Conservation (phyloP, 2,888 invertebrate species). For the Bembecia ichneumoniformis region DNA sequence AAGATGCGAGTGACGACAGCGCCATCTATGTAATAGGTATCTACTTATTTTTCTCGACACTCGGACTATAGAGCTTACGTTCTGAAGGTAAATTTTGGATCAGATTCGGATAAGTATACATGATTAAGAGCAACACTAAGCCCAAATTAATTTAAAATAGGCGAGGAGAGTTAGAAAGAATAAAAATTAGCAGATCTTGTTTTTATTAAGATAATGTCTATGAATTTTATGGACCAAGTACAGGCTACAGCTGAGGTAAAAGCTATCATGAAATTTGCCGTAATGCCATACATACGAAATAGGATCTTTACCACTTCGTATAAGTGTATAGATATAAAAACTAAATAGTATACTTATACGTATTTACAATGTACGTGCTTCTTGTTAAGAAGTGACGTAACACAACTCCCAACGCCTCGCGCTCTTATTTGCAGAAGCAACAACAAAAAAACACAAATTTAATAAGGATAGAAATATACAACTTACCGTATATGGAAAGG, state of each 20-base stretch:
- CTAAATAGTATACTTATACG: conserved; percentile 5
- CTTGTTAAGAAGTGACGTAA: conserved; percentile 53
- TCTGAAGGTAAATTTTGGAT: too few species aligned
- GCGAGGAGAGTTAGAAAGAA: too few species aligned
- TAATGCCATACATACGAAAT: conserved; percentile 12
- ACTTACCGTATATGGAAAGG: conserved; percentile 54
- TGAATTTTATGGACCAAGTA: too few species aligned
- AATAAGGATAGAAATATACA: conserved; percentile 48
- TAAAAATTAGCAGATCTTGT: too few species aligned
- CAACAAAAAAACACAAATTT: conserved; percentile 36
- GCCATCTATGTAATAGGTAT: too few species aligned
- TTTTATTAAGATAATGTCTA: too few species aligned
- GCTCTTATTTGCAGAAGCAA: conserved; percentile 47
- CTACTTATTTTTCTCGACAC: too few species aligned
- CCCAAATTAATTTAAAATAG: too few species aligned
- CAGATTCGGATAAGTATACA: too few species aligned
- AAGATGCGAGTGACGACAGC: too few species aligned
- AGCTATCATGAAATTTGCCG: conserved; percentile 4
- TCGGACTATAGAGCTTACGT: too few species aligned
- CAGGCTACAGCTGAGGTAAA: not conserved
- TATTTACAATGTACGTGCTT: conserved; percentile 34
- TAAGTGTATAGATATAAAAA: conserved; percentile 8
- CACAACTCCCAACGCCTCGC: conserved; percentile 39
- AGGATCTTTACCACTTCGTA: conserved; percentile 5
- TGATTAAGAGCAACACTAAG: too few species aligned